These are phyloP conservation scores for Glyptemys insculpta DNA, from an alignment of 2,797 vertebrate species.

Conservation along the genomic window DNA sequence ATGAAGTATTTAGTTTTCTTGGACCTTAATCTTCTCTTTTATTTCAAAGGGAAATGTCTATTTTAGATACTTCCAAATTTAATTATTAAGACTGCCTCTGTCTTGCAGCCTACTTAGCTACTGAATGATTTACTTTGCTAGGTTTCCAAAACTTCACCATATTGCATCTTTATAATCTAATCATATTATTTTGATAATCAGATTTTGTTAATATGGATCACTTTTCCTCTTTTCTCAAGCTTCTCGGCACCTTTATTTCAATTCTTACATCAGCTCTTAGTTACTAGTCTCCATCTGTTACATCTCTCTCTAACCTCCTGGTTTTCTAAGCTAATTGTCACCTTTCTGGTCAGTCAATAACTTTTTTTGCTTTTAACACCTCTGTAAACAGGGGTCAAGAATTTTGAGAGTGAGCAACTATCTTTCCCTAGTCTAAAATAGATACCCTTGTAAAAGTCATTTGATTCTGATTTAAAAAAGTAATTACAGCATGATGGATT, in stretches of 20 bases:
- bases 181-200: background rate
- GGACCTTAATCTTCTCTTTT: background rate
- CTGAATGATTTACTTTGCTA: background rate
- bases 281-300: background rate
- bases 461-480: background rate
- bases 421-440: background rate
- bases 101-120: background rate
- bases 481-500: background rate
- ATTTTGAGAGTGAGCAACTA: background rate
- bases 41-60: background rate
- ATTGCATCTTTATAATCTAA: background rate
- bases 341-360: background rate
- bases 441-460: background rate
- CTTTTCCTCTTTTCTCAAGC: background rate
- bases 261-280: background rate
- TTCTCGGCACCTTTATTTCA: background rate
- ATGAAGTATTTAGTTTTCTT: background rate
- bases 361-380: background rate
- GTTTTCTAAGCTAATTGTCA: background rate
- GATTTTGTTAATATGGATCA: fast-evolving
- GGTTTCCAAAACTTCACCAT: background rate
- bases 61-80: background rate
- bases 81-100: background rate
- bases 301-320: background rate
- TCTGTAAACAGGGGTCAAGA: background rate